Evolutionary conservation across 2,113 vertebrate species (phyloP).

Genomic region (Hepsetus odoe): DNA sequence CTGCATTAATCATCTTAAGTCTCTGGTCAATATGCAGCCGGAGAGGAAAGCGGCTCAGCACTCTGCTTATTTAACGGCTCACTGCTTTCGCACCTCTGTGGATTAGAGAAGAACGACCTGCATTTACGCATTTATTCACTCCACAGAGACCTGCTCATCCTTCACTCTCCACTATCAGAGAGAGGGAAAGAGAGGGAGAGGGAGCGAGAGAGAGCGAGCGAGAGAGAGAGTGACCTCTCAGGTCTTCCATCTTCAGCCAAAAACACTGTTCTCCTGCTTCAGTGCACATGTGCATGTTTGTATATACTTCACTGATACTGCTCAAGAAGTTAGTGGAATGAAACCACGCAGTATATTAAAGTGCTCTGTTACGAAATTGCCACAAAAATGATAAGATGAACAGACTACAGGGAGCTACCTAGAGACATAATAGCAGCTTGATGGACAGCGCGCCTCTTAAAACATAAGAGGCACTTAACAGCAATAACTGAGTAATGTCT

Average conservation of each 20-base stretch:
- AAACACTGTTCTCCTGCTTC: constrained; percentile 50
- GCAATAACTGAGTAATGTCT: constrained; percentile 53
- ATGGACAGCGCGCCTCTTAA: constrained; percentile 55
- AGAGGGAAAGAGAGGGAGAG: constrained; percentile 14
- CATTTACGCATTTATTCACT: constrained; percentile 61
- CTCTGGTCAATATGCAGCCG: constrained; percentile 60
- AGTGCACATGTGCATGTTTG: constrained; percentile 37
- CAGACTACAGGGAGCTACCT: constrained; percentile 38
- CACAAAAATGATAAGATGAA: constrained; percentile 50
- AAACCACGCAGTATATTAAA: constrained; percentile 50
- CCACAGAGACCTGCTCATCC: constrained; percentile 56
- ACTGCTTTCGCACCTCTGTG: constrained; percentile 61
- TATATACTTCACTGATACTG: constrained; percentile 44
- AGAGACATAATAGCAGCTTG: constrained; percentile 56
- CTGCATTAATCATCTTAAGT: constrained; percentile 64
- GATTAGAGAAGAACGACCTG: constrained; percentile 60
- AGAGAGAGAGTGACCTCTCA: constrained; percentile 30
- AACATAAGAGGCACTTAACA: constrained; percentile 59
- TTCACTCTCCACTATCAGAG: constrained; percentile 48
- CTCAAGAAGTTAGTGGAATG: constrained; percentile 45
- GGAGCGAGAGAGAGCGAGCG: constrained; percentile 7
- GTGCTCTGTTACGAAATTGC: constrained; percentile 52
- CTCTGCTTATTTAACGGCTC: constrained; percentile 61
- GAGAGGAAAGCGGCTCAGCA: constrained; percentile 60
- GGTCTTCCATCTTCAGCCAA: constrained; percentile 46